Percentiles rank a stretch among this genome's conserved stretches.
Conservation (phyloP, 1,140 invertebrate genomes). For the Chrysoperla carnea region DNA sequence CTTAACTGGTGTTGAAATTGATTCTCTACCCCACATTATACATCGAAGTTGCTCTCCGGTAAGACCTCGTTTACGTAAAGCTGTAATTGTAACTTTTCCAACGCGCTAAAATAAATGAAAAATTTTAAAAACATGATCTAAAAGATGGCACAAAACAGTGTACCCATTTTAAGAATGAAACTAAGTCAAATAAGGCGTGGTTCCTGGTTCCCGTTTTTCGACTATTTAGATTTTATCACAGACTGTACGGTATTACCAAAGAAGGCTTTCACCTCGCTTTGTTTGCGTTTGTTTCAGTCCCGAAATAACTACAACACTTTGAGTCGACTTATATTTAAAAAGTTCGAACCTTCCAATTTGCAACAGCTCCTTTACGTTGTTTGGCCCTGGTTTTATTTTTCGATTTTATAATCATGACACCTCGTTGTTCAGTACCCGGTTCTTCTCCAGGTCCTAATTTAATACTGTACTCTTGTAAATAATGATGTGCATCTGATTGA, state of each 20-base stretch:
- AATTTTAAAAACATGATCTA: slow-evolving; percentile 1
- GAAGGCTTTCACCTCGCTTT: no score
- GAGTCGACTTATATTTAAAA: slow-evolving; percentile 2
- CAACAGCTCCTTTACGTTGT: slow-evolving; percentile 88
- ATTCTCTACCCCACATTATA: slow-evolving; percentile 77
- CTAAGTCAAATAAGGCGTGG: no score
- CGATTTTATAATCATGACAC: slow-evolving; percentile 95
- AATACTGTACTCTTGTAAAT: slow-evolving; percentile 90
- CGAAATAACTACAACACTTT: no score
- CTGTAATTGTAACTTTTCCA: slow-evolving; percentile 71
- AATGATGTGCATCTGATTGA: slow-evolving; percentile 71
- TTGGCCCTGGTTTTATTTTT: slow-evolving; percentile 91
- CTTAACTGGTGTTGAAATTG: slow-evolving; percentile 70
- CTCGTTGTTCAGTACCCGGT: slow-evolving; percentile 64
- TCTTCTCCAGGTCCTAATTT: slow-evolving; percentile 70
- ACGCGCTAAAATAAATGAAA: slow-evolving; percentile 41
- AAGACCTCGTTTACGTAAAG: slow-evolving; percentile 62
- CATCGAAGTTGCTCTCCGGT: slow-evolving; percentile 69
- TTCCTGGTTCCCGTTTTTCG: no score
- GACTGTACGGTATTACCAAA: no score
- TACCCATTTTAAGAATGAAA: background rate
- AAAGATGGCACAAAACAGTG: background rate
- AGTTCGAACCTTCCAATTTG: slow-evolving; percentile 83
- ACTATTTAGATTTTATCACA: no score
- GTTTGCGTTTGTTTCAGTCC: no score